phyloP scores from a whole-genome alignment of 2,797 vertebrate species.

The Lepilemur septentrionalis region DNA sequence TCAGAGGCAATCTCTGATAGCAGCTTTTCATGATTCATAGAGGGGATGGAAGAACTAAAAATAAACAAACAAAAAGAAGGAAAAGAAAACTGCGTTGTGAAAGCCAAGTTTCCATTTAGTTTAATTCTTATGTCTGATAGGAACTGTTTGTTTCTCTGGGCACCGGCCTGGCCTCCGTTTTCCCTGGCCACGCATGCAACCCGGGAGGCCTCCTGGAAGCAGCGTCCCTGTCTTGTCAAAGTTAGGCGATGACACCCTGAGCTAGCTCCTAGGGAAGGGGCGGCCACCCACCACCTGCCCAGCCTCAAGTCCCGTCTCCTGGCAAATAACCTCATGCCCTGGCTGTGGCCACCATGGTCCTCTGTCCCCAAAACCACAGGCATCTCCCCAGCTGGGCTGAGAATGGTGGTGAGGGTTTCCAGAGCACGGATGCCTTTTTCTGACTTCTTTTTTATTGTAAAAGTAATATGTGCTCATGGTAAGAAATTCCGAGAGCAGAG shows the following conservation, averaged over 20 bases:
- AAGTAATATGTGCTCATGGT: background rate
- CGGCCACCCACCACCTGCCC: background rate
- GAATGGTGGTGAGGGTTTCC: background rate
- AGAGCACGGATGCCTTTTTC: background rate
- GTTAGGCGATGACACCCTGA: background rate
- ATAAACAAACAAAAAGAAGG: background rate
- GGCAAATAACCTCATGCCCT: background rate
- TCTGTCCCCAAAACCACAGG: background rate
- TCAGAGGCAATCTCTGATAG: background rate
- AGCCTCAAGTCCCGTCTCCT: background rate
- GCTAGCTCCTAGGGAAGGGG: background rate
- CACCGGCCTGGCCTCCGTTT: background rate
- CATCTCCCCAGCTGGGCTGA: background rate
- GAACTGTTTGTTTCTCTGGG: background rate
- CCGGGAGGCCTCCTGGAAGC: background rate
- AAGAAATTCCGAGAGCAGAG: background rate
- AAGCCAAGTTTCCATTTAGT: background rate
- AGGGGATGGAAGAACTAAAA: accelerated
- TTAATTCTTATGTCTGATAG: background rate
- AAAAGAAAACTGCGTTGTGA: background rate
- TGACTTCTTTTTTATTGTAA: background rate
- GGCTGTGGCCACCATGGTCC: background rate
- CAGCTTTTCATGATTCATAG: background rate
- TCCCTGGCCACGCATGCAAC: background rate
- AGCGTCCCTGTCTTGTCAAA: background rate